Conservation (phyloP, 2,113 vertebrate species). For the Tetrax tetrax region DNA sequence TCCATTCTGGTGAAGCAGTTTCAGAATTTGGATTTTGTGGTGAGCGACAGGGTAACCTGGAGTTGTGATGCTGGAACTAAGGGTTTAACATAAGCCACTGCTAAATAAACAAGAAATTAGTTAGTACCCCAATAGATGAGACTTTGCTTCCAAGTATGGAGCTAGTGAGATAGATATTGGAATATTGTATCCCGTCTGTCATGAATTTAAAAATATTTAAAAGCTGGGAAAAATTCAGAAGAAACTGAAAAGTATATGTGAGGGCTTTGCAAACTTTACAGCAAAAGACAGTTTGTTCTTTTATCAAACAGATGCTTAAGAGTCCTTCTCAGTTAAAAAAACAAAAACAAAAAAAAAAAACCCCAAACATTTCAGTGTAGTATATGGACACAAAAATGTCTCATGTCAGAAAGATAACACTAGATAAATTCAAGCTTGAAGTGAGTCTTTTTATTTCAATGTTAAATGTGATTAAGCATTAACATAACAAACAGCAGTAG, state of each 20-base stretch:
- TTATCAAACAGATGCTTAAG: not conserved
- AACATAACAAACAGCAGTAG: not conserved
- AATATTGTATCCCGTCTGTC: not conserved
- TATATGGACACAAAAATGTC: not conserved
- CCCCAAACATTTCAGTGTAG: not conserved
- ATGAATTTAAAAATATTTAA: not conserved
- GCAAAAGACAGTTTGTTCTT: not conserved
- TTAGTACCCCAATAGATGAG: not conserved
- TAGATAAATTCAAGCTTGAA: not conserved
- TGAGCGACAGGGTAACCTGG: not conserved
- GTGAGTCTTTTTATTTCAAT: not conserved
- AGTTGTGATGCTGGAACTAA: not conserved
- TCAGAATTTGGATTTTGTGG: not conserved
- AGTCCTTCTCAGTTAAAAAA: not conserved
- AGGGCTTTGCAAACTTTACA: not conserved
- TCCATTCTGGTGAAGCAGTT: not conserved
- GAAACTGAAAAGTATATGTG: not conserved
- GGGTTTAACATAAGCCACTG: not conserved
- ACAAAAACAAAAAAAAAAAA: not conserved
- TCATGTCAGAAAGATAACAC: not conserved
- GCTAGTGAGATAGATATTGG: not conserved
- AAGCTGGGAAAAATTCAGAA: not conserved
- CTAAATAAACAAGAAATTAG: not conserved
- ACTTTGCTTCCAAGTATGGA: not conserved
- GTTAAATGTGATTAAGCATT: not conserved